phyloP scores from a whole-genome alignment of 2,797 vertebrate species.

The Caiman crocodilus region DNA sequence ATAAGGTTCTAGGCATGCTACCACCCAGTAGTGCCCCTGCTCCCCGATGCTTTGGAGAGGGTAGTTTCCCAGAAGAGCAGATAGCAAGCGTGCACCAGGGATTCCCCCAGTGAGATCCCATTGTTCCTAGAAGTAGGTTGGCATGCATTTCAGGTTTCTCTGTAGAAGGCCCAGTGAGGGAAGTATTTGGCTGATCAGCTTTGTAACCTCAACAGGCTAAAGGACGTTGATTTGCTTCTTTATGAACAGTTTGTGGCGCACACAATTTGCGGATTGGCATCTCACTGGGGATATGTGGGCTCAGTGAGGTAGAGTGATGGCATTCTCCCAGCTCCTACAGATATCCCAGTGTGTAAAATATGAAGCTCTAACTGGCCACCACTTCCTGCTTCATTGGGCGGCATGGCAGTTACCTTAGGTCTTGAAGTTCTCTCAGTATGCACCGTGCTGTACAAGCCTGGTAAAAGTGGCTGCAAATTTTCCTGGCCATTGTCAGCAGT shows the following conservation, averaged over 20 bases:
- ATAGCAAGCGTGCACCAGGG: neutral
- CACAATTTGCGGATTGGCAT: neutral
- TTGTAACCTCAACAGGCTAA: neutral
- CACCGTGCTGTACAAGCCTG: no score
- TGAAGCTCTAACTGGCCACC: neutral
- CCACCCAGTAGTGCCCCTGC: neutral
- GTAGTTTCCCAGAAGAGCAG: neutral
- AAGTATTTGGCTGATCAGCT: neutral
- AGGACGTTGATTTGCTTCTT: neutral
- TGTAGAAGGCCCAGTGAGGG: neutral
- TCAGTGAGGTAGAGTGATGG: neutral
- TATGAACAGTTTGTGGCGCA: neutral
- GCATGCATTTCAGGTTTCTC: neutral
- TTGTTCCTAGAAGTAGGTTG: neutral
- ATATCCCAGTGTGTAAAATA: neutral
- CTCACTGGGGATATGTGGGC: neutral
- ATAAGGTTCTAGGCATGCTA: neutral
- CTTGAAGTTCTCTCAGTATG: no score
- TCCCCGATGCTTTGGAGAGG: neutral
- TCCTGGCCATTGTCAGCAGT: no score
- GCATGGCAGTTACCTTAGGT: no score
- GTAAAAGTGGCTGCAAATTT: no score
- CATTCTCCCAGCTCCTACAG: neutral
- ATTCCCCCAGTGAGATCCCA: neutral
- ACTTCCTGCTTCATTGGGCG: neutral